Percentiles rank a stretch among this genome's conserved stretches.
These are phyloP conservation scores for Dexiosoma caninum DNA, from an alignment of 2,888 invertebrate species.

Conservation along the genomic window DNA sequence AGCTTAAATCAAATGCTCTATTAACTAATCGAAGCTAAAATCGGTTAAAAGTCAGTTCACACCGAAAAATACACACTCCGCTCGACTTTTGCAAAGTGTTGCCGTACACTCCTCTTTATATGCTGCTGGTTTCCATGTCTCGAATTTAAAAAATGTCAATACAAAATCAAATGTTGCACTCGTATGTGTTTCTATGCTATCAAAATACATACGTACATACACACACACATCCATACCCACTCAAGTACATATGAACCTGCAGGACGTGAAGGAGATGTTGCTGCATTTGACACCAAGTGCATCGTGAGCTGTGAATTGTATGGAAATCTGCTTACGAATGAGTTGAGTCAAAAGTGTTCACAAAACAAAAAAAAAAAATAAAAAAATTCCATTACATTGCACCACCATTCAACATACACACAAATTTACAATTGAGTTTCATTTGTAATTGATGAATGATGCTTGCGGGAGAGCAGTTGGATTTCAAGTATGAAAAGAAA, in stretches of 20 bases:
- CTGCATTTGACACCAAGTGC: neutral
- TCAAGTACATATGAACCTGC: too few relatives aligned
- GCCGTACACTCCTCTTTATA: neutral
- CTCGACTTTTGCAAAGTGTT: neutral
- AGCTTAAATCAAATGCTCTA: too few relatives aligned
- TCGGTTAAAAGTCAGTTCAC: neutral
- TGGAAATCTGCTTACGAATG: neutral
- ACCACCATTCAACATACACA: neutral
- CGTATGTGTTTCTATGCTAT: neutral
- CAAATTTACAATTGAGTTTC: neutral
- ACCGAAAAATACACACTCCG: neutral
- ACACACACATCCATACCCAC: neutral
- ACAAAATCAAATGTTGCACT: slow-evolving; percentile 44
- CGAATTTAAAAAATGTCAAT: slow-evolving; percentile 58
- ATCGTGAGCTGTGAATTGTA: neutral
- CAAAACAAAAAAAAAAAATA: neutral
- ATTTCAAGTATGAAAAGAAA: too few relatives aligned
- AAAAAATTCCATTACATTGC: neutral
- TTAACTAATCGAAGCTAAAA: too few relatives aligned
- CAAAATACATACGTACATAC: neutral
- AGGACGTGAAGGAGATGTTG: neutral
- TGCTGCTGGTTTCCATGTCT: slow-evolving; percentile 37
- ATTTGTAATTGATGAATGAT: neutral
- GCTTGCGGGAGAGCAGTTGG: neutral
- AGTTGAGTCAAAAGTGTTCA: neutral